Base-by-base conservation (phyloP, 1,140 invertebrate genomes). In the Apis laboriosa region DNA sequence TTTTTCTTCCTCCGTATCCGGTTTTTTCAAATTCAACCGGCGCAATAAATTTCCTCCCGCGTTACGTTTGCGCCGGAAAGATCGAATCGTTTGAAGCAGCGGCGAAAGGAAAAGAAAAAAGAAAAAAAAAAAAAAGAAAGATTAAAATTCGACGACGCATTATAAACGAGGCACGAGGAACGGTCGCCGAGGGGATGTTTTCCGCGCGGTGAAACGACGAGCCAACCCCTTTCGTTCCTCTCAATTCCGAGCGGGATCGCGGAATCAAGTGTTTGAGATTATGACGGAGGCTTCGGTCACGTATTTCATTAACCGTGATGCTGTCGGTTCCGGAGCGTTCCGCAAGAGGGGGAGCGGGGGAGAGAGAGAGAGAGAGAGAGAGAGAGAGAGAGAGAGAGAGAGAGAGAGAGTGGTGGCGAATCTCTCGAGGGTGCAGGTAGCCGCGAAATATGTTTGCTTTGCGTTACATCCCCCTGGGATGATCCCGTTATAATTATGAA, bases 181-280 rank as follows among this genome's bases (percentile, higher is more conserved):
- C 43, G 73, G 61, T 8, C 34, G 34, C 12, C 12, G 56, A 63
- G 67, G 86, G 86, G 84, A 80, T 84, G 72, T 80, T 79, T 74
- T 67, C 70, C 80, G 64, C 74, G 64, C 85, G 80, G 66, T 43
- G n/a, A 56, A 64, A 78, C 78, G 60, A 43, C 34, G 74, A 67
- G 66, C 78, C 83, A 51, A 49, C 66, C 83, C 79, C 34, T 43
- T 80, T 72, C 56, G 67, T 70, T 61, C 68, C 63, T 78, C 84
- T 87, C 84, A 83, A 85, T 88, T 83, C 85, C 86, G 77, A 58
- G 68, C 80, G 82, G 83, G 85, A 74, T 79, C 86, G 88, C 86
- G 90, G 88, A 93, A 93, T 93, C 92, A 93, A 94, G 92, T 92
- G 93, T 93, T 93, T 92, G 92, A 94, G 92, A 93, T 94, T 93